Conservation (phyloP, 2,888 invertebrate genomes). For the Ethmia dodecea region DNA sequence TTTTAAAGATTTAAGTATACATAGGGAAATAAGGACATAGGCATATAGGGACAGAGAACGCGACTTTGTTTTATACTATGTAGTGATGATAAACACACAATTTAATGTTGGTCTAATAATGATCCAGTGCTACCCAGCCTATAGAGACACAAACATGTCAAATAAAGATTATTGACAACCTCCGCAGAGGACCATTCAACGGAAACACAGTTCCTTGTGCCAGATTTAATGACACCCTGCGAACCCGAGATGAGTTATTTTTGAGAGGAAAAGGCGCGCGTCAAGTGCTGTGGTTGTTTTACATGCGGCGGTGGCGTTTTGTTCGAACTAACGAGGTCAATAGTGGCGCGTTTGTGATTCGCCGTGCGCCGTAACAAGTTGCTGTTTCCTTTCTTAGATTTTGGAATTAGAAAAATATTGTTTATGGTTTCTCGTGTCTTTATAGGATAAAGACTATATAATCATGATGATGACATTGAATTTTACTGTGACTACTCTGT, state of each 20-base stretch:
- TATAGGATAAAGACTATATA: too few relatives aligned
- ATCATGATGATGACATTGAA: too few relatives aligned
- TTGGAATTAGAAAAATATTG: too few relatives aligned
- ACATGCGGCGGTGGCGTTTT: conserved; percentile 55
- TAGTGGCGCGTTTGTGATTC: conserved; percentile 47
- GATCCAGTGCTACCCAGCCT: not conserved
- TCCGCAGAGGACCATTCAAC: too few relatives aligned
- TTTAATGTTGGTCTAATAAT: too few relatives aligned
- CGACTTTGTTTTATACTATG: not conserved
- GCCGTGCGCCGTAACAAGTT: conserved; percentile 47
- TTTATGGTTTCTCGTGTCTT: too few relatives aligned
- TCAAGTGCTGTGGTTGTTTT: conserved; percentile 67
- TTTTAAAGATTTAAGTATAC: too few relatives aligned
- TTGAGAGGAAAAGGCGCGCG: conserved; percentile 74
- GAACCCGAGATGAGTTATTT: conserved; percentile 73
- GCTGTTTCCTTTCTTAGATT: too few relatives aligned
- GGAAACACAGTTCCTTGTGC: not conserved
- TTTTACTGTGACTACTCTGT: too few relatives aligned
- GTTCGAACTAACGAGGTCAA: conserved; percentile 75
- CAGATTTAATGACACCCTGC: conserved; percentile 58
- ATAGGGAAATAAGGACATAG: conserved; percentile 11
- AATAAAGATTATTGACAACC: too few relatives aligned
- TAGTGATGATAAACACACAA: not conserved
- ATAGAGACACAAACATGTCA: too few relatives aligned
- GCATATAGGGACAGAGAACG: conserved; percentile 34